These are phyloP conservation scores for Drosophila trapezifrons DNA, from an alignment of 1,140 invertebrate species.

Conservation along the genomic window DNA sequence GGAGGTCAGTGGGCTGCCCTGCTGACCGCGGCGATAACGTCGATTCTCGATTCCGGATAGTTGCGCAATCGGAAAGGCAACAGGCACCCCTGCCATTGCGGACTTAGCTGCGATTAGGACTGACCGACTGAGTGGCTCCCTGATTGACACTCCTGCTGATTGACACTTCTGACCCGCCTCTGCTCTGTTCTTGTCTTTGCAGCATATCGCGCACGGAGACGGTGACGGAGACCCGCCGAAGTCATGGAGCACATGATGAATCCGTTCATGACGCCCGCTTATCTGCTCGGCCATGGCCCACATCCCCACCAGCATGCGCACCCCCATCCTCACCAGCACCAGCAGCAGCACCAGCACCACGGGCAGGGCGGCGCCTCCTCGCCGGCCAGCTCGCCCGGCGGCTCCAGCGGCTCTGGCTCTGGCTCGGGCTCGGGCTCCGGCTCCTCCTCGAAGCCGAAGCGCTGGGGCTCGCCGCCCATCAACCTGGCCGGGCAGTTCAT, in stretches of 20 bases:
- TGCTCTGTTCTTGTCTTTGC: slow-evolving; percentile 31
- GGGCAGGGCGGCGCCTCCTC: slow-evolving; percentile 38
- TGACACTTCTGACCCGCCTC: slow-evolving; percentile 17
- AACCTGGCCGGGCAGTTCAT: slow-evolving; percentile 95
- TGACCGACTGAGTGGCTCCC: slow-evolving; percentile 55
- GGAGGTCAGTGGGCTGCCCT: slow-evolving; percentile 18
- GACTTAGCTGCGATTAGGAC: slow-evolving; percentile 57
- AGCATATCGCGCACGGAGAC: slow-evolving; percentile 16
- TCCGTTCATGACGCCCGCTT: slow-evolving; percentile 75
- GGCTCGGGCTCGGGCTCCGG: neutral
- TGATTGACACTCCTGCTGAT: slow-evolving; percentile 57
- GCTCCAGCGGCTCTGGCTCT: slow-evolving; percentile 18
- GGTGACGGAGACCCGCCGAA: neutral
- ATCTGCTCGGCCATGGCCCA: slow-evolving; percentile 65
- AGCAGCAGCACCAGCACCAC: slow-evolving; percentile 22
- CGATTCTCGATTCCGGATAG: slow-evolving; percentile 17
- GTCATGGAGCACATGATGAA: slow-evolving; percentile 82
- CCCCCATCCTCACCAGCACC: slow-evolving; percentile 23
- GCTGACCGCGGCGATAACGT: slow-evolving; percentile 31
- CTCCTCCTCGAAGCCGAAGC: slow-evolving; percentile 63
- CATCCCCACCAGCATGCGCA: slow-evolving; percentile 35
- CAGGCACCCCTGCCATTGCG: slow-evolving; percentile 11
- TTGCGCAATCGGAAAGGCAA: slow-evolving; percentile 24
- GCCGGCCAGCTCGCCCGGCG: slow-evolving; percentile 69
- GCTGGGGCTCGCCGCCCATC: slow-evolving; percentile 87